Base-by-base conservation (phyloP, 2,888 invertebrate genomes). In the Apamea crenata region DNA sequence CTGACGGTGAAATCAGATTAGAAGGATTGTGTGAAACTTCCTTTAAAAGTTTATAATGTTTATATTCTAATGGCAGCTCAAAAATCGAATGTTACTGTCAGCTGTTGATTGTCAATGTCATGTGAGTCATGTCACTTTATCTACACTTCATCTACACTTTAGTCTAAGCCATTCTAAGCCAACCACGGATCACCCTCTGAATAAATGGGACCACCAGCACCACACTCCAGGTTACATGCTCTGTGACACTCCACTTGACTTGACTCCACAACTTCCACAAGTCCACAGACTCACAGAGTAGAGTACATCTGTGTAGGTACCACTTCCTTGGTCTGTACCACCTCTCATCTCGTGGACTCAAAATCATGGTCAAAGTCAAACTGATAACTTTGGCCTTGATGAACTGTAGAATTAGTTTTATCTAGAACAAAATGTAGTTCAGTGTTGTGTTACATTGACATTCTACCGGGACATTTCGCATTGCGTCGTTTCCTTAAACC, bases 401-500 rank as follows among this genome's bases (percentile, higher is more conserved):
- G 44, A 66, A 50, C 10, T 50, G 36, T 36, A 40, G 50, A 18
- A 44, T 18, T n/a, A 47, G 16, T 66, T 66, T 32, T 36, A 56
- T 21, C 25, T 65, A 65, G 67, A 53, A 79, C 29, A 21, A 70
- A 59, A 72, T 63, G 71, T 73, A 79, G 67, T 79, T 74, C 69
- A 74, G 74, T 79, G 40, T 50, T 32, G n/a, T 44, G 53, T n/a
- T 59, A n/a, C 1, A 70, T 87, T 93, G 91, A 92, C 92, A 91
- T 84, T 86, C 78, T 87, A 89, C 91, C 93, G 93, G 87, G 82
- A 85, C 85, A 87, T 80, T 83, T 83, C 81, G 66, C 81, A 80
- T 78, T 77, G 81, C 81, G 78, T 84, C 87, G 86, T 82, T 87
- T 90, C 88, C 88, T 78, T 81, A 77, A 80, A 81, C 78, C 71